Base-by-base conservation (phyloP, 2,797 vertebrate genomes). In the Channallabes apus region DNA sequence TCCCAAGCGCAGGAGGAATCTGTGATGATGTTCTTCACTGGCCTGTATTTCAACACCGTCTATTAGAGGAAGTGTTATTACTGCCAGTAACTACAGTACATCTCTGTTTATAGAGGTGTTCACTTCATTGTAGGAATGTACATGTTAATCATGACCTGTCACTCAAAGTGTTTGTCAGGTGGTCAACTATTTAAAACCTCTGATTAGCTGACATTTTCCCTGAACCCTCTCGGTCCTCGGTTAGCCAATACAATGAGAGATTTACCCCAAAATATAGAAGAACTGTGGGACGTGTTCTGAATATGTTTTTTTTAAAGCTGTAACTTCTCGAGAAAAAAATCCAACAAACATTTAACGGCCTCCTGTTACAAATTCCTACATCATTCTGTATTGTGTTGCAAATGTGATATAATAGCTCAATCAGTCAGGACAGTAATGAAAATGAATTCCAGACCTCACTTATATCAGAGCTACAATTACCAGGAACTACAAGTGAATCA, bases 381-480 rank as follows among this genome's bases (percentile, higher is more conserved):
- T 95, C 89, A 88, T 92, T 93, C 91, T 89, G 91, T 88, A 91
- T 93, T 92, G 92, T 90, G 90, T 95, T 94, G 96, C 96, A 97
- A 97, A 97, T 96, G 96, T 96, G 96, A 97, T 97, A 96, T 96
- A 97, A 98, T 97, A 97, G 97, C 96, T 96, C 96, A 96, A 97
- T 98, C 97, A 97, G 95, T 96, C 95, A 96, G 96, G 96, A 97
- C 94, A 96, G 96, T 97, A 96, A 96, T 95, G 96, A 96, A 97
- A 97, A 97, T 97, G 96, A 96, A 97, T 97, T 97, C 96, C 97
- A 97, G 97, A 94, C 95, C 93, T 94, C 95, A 95, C 96, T 96
- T 95, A 95, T 97, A 96, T 97, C 96, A 96, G 96, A 96, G 95
- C 96, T 96, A 96, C 96, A 98, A 98, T 98, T 98, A 97, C 96